phyloP scores from a whole-genome alignment of 2,888 invertebrate species.

The Erpobdella octoculata region DNA sequence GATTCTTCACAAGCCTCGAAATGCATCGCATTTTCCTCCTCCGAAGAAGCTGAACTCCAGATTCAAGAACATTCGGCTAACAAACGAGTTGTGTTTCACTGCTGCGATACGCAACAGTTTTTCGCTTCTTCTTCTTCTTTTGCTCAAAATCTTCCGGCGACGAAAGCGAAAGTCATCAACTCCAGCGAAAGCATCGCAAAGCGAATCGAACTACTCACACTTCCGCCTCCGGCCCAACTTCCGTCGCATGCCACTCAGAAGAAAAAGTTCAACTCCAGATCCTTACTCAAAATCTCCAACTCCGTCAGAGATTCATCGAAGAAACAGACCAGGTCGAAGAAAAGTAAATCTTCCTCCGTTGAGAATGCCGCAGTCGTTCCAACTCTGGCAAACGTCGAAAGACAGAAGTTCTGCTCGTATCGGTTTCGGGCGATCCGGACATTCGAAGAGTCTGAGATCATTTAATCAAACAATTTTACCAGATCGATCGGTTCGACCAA shows the following conservation, averaged over 20 bases:
- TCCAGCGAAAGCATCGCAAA: not conserved
- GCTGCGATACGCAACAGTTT: not conserved
- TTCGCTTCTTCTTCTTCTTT: too few relatives aligned
- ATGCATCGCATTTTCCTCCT: not conserved
- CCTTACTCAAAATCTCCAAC: too few relatives aligned
- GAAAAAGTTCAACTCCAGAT: not conserved
- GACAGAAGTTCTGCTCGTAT: not conserved
- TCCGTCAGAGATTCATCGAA: too few relatives aligned
- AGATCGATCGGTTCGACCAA: too few relatives aligned
- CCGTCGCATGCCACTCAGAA: not conserved
- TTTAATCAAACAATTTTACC: too few relatives aligned
- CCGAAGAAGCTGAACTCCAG: not conserved
- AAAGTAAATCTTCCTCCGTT: too few relatives aligned
- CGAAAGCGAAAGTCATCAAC: not conserved
- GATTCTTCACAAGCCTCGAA: not conserved
- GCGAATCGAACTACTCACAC: not conserved
- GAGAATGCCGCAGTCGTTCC: not conserved
- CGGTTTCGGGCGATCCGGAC: not conserved
- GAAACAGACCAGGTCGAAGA: not conserved
- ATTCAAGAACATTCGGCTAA: not conserved
- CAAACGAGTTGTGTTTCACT: not conserved
- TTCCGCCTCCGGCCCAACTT: not conserved
- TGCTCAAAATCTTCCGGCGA: too few relatives aligned
- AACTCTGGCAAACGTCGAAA: not conserved
- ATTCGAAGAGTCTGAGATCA: not conserved